A percentile compares a stretch with the other conserved stretches of the same genome.
These are phyloP conservation scores for Limnephilus rhombicus DNA, from an alignment of 2,888 invertebrate species.

Conservation along the genomic window DNA sequence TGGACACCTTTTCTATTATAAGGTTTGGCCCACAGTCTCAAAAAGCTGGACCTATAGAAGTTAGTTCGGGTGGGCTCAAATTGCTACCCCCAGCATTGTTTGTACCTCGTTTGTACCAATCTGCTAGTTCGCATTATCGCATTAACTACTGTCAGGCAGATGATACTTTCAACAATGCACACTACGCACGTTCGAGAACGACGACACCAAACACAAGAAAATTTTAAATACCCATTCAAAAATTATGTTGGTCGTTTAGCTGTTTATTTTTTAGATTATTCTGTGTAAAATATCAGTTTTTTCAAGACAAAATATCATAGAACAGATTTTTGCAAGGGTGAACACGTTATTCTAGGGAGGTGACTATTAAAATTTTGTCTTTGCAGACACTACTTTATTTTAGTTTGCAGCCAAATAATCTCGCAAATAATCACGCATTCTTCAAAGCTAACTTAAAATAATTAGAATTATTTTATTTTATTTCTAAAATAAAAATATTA, in stretches of 20 bases:
- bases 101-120: background rate
- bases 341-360: too few relatives aligned
- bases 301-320: background rate
- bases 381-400: too few relatives aligned
- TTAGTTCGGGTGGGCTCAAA: background rate
- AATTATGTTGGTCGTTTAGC: background rate
- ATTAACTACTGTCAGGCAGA: background rate
- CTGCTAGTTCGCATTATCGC: background rate
- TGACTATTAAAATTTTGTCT: too few relatives aligned
- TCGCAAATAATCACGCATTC: too few relatives aligned
- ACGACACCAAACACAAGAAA: background rate
- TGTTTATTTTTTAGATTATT: background rate
- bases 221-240: background rate
- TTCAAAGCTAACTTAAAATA: too few relatives aligned
- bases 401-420: too few relatives aligned
- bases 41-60: background rate
- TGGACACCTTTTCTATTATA: background rate
- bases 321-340: too few relatives aligned
- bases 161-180: background rate
- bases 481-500: too few relatives aligned
- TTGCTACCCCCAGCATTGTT: background rate
- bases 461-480: too few relatives aligned
- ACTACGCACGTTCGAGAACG: background rate
- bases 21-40: background rate
- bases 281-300: background rate